These are phyloP conservation scores for Magallana nippona DNA, from an alignment of 2,888 invertebrate species.

Conservation along the genomic window DNA sequence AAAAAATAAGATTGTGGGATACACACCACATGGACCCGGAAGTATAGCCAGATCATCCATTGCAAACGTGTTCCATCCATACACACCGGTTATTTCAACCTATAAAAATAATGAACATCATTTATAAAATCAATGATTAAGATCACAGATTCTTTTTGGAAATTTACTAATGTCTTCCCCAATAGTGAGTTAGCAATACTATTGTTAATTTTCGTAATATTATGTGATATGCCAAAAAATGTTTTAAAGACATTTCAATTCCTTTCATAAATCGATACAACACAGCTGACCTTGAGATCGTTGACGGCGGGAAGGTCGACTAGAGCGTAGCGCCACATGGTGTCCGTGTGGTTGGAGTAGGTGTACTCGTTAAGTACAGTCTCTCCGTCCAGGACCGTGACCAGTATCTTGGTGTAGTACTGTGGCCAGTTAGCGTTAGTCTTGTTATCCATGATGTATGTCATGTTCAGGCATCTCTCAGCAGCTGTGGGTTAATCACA, in stretches of 20 bases:
- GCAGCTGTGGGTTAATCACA: not conserved
- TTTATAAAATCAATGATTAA: too few relatives aligned
- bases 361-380: not conserved
- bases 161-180: too few relatives aligned
- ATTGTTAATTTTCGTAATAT: too few relatives aligned
- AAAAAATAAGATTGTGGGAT: too few relatives aligned
- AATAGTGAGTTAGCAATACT: too few relatives aligned
- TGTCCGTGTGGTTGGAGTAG: not conserved
- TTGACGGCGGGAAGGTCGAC: conserved; percentile 4
- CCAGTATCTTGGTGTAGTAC: not conserved
- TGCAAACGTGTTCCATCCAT: not conserved
- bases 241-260: too few relatives aligned
- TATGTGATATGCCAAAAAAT: too few relatives aligned
- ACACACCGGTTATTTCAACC: conserved; percentile 19
- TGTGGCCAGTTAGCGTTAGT: not conserved
- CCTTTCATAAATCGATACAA: too few relatives aligned
- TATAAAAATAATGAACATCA: too few relatives aligned
- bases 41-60: conserved; percentile 5
- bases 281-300: not conserved
- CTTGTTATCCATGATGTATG: conserved; percentile 9
- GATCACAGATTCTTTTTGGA: too few relatives aligned
- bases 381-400: not conserved
- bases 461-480: not conserved
- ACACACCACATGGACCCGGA: not conserved
- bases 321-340: not conserved